Evolutionary conservation across 2,797 vertebrate genomes (phyloP).

Genomic region (Sarcophilus harrisii): DNA sequence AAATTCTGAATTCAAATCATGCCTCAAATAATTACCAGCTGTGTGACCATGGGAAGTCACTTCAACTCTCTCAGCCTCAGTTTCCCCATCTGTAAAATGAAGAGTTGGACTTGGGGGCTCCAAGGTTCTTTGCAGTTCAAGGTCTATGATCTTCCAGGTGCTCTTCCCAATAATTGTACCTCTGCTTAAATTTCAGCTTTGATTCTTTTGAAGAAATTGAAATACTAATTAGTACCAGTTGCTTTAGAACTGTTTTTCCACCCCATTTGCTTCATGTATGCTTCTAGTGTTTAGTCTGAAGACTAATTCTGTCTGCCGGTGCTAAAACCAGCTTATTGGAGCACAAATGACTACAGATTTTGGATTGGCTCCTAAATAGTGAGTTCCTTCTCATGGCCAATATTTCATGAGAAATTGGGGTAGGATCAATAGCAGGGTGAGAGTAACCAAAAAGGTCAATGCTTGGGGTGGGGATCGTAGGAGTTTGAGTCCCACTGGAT

Average conservation of each 20-base stretch:
- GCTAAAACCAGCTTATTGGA: neutral
- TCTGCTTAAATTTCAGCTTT: neutral
- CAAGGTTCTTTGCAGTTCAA: neutral
- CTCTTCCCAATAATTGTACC: neutral
- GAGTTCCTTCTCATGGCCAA: neutral
- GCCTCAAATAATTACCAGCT: neutral
- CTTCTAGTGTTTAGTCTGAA: constrained; percentile 20
- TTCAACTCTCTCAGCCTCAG: neutral
- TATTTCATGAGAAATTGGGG: constrained; percentile 28
- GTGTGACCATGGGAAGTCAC: neutral
- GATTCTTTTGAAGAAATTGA: neutral
- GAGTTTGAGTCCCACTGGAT: neutral
- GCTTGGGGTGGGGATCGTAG: neutral
- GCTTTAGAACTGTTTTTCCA: constrained; percentile 7
- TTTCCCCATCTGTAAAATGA: neutral
- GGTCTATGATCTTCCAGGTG: constrained; percentile 14
- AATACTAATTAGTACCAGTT: constrained; percentile 9
- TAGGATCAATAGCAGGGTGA: constrained; percentile 28
- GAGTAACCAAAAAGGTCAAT: neutral
- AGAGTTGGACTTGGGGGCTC: neutral
- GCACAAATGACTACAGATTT: neutral
- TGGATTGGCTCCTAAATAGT: neutral
- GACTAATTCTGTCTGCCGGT: constrained; percentile 5
- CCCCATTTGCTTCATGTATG: constrained; percentile 15
- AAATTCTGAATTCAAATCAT: neutral